These are phyloP conservation scores for Pangasius larnaudii DNA, from an alignment of 2,797 vertebrate species.

Conservation along the genomic window DNA sequence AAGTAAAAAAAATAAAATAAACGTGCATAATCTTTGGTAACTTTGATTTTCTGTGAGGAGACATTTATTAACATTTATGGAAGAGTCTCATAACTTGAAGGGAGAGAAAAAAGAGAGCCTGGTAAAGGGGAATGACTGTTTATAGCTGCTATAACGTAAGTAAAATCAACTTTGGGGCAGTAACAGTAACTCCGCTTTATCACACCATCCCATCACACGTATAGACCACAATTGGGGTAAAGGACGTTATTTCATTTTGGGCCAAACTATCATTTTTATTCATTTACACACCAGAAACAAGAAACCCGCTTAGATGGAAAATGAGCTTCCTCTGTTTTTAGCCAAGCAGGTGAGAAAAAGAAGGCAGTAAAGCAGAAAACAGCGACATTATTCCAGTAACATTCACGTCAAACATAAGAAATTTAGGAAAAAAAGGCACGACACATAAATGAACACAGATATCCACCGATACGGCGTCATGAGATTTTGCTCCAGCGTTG, in stretches of 20 bases:
- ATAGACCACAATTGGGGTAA: not conserved
- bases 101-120: not conserved
- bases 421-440: conserved; percentile 15
- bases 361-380: conserved; percentile 2
- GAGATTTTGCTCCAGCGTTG: conserved; percentile 67
- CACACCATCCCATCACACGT: too few species aligned
- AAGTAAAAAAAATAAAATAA: too few species aligned
- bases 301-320: conserved; percentile 91
- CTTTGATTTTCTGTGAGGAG: not conserved
- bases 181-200: too few species aligned
- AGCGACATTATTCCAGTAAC: not conserved
- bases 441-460: conserved; percentile 70
- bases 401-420: conserved; percentile 73
- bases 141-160: not conserved
- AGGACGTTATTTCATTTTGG: not conserved
- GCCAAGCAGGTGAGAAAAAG: conserved; percentile 23
- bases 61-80: not conserved
- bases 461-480: conserved; percentile 63
- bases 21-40: not conserved
- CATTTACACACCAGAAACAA: not conserved
- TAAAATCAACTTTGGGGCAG: not conserved
- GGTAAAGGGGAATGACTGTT: not conserved
- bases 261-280: not conserved
- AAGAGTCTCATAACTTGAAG: not conserved
- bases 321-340: conserved; percentile 69